A percentile compares a stretch with the other conserved stretches of the same genome.
Conservation (phyloP, 2,797 vertebrate genomes). For the Sandelia bainsii region DNA sequence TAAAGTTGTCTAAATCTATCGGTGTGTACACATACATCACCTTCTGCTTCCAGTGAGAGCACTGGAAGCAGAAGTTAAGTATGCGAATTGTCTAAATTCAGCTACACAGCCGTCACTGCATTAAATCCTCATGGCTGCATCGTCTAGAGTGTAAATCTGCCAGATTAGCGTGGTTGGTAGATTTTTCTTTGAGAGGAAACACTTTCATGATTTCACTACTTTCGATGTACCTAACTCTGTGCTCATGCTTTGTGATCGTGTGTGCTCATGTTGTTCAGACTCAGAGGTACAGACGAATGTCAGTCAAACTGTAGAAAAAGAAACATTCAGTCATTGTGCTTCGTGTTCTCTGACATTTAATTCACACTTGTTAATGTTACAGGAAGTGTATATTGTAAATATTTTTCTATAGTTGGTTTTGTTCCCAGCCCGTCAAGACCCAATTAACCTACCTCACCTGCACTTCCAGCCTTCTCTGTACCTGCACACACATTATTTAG, state of each 20-base stretch:
- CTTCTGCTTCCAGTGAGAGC: too few relatives aligned
- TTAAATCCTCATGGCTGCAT: too few relatives aligned
- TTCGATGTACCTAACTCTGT: constrained; percentile 32
- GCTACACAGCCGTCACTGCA: too few relatives aligned
- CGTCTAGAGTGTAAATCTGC: too few relatives aligned
- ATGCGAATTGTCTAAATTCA: too few relatives aligned
- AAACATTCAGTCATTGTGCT: neutral
- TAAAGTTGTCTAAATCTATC: neutral
- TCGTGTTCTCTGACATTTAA: constrained; percentile 25
- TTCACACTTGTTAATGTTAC: constrained; percentile 29
- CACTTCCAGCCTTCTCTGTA: constrained; percentile 55
- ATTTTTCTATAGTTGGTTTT: constrained; percentile 29
- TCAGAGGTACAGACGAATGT: constrained; percentile 27
- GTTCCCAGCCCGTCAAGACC: constrained; percentile 22
- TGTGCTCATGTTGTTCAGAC: constrained; percentile 19
- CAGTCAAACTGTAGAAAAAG: constrained; percentile 25
- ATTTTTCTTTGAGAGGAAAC: constrained; percentile 1
- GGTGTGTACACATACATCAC: too few relatives aligned
- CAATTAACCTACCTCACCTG: constrained; percentile 75
- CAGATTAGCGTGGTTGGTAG: neutral
- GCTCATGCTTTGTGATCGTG: constrained; percentile 31
- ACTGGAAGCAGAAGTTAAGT: too few relatives aligned
- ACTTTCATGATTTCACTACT: constrained; percentile 12
- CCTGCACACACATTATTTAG: constrained; percentile 13
- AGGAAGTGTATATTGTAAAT: constrained; percentile 32